Evolutionary conservation across 1,140 invertebrate species (phyloP), one percentile per base, ranked within the genome.

Genomic region (Drosophila parvula): DNA sequence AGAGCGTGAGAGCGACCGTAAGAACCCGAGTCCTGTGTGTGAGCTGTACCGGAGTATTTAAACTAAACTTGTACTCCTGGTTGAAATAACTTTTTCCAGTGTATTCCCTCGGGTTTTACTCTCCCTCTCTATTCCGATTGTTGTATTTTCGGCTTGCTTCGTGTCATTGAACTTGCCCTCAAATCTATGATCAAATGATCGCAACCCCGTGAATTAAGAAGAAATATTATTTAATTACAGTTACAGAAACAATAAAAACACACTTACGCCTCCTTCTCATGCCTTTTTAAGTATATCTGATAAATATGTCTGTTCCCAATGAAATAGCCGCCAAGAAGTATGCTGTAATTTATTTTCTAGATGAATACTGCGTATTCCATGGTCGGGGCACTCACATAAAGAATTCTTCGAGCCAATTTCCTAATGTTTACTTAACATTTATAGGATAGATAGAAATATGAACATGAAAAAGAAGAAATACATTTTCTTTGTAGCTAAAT

Each of bases 111-210:
- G 18, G 56, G 36, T 11, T 36, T 14, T 53, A 27, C 47, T 50
- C 27, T 50, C 7, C 2, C n/a, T 18, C 30, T 53, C 12, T 14
- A 22, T 47, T 7, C 9, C 9, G 5, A 4, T 18, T n/a, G 16
- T 18, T 9, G 16, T 16, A 14, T 58, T 30, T 44, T 30, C 3
- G 11, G 40, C 27, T 48, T 14, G 28, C 16, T n/a, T 11, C 6
- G 16, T 32, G 58, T 60, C 58, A 60, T 62, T 62, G 64, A 47
- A 47, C 56, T 73, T 68, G 27, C 3, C 18, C n/a, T n/a, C 22
- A 11, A 30, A 45, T 8, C 4, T 8, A 45, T 32, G n/a, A 63
- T 47, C 16, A 45, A 32, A 28, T 45, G 18, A 53, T 53, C 51
- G 7, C 32, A 38, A 53, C 32, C 50, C 32, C 32, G 36, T 53